These are phyloP conservation scores for Smittia sp. DNA, from an alignment of 2,888 invertebrate genomes.

Conservation along the genomic window DNA sequence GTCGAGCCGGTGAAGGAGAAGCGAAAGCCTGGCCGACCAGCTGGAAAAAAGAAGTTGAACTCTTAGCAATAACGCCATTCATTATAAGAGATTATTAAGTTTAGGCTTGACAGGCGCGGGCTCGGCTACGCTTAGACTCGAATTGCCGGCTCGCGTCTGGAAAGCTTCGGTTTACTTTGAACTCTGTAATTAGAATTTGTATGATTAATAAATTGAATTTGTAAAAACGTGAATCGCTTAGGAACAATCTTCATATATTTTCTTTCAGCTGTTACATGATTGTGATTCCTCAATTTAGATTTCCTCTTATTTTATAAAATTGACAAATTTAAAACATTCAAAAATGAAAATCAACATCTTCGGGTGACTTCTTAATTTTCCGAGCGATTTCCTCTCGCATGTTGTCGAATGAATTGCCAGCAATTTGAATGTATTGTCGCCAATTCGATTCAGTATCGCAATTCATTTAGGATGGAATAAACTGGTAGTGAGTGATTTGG, in stretches of 20 bases:
- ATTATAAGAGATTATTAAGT: slow-evolving; percentile 11
- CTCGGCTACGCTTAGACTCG: too few species aligned
- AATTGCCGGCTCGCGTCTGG: too few species aligned
- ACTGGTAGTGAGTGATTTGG: not conserved
- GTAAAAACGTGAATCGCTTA: too few species aligned
- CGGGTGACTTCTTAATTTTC: too few species aligned
- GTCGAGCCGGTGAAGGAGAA: not conserved
- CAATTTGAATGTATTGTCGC: not conserved
- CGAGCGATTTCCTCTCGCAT: not conserved
- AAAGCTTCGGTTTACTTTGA: too few species aligned
- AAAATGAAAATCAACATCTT: not conserved
- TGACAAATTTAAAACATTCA: not conserved
- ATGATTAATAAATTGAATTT: not conserved
- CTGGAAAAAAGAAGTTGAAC: not conserved
- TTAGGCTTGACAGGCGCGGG: not conserved
- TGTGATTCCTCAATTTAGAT: too few species aligned
- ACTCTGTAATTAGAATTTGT: too few species aligned
- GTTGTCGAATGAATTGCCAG: not conserved
- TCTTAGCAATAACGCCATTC: slow-evolving; percentile 16
- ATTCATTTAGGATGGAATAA: not conserved
- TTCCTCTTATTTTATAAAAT: not conserved
- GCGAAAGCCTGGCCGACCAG: not conserved
- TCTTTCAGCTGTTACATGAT: not conserved
- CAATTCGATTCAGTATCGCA: not conserved
- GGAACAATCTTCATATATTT: slow-evolving; percentile 11